A percentile compares a stretch with the other conserved stretches of the same genome.
These are phyloP conservation scores for Oryzias sinensis DNA, from an alignment of 2,797 vertebrate genomes.

Conservation along the genomic window DNA sequence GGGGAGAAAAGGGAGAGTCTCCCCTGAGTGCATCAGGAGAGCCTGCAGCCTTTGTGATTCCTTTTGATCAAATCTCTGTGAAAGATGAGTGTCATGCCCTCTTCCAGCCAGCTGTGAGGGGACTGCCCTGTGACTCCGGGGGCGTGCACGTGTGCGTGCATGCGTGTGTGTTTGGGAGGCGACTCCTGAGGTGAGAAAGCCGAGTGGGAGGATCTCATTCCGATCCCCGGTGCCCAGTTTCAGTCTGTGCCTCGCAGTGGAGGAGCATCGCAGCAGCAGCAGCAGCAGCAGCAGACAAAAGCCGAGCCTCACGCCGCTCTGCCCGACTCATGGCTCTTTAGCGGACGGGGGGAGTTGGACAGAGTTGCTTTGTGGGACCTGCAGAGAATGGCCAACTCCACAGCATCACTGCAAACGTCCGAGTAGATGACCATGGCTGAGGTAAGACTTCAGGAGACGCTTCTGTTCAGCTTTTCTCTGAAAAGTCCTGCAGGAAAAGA, in stretches of 20 bases:
- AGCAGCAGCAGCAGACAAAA: no score
- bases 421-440: slow-evolving; percentile 88
- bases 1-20: slow-evolving; percentile 67
- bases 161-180: slow-evolving; percentile 63
- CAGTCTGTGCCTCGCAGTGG: slow-evolving; percentile 55
- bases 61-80: slow-evolving; percentile 96
- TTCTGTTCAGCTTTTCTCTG: slow-evolving; percentile 1
- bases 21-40: slow-evolving; percentile 84
- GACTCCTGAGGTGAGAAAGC: slow-evolving; percentile 86
- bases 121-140: slow-evolving; percentile 86
- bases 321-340: slow-evolving; percentile 78
- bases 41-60: slow-evolving; percentile 86
- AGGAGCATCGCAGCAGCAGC: no score
- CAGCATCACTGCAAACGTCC: slow-evolving; percentile 81
- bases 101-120: slow-evolving; percentile 88
- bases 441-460: slow-evolving; percentile 76
- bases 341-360: slow-evolving; percentile 83
- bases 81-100: slow-evolving; percentile 94
- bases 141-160: slow-evolving; percentile 65
- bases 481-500: no score
- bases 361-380: slow-evolving; percentile 83
- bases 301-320: no score
- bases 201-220: slow-evolving; percentile 88
- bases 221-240: slow-evolving; percentile 87
- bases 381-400: slow-evolving; percentile 87